Evolutionary conservation across 2,113 vertebrate species (phyloP).

Genomic region (Ceratotherium simum): DNA sequence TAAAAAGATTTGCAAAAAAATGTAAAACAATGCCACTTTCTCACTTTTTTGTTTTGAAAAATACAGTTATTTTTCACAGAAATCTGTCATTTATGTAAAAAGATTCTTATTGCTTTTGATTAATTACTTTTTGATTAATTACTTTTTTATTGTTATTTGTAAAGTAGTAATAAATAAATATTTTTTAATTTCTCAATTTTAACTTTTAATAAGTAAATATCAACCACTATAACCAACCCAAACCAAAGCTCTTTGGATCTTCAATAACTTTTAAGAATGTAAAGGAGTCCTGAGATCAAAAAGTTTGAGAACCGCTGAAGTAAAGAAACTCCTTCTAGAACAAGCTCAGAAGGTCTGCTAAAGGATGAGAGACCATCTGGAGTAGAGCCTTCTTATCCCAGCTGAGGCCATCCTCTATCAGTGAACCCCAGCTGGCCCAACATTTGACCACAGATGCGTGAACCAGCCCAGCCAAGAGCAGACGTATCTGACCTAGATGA

Average conservation of each 20-base stretch:
- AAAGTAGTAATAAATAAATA: not conserved
- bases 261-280: not conserved
- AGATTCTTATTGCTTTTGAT: not conserved
- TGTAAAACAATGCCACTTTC: not conserved
- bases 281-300: not conserved
- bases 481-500: not conserved
- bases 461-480: not conserved
- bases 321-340: not conserved
- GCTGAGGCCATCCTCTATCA: not conserved
- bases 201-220: not conserved
- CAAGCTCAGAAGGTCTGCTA: not conserved
- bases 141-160: not conserved
- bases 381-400: not conserved
- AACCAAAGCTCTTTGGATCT: not conserved
- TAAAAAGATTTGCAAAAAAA: not conserved
- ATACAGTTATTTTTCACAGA: not conserved
- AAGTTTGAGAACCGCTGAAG: not conserved
- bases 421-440: not conserved
- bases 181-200: not conserved
- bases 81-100: not conserved
- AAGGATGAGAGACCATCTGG: not conserved
- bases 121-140: not conserved
- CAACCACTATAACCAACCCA: not conserved
- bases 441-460: not conserved
- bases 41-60: slow-evolving; percentile 9